A percentile compares a stretch with the other conserved stretches of the same genome.
These are phyloP conservation scores for Collichthys lucidus DNA, from an alignment of 2,113 vertebrate genomes.

Conservation along the genomic window DNA sequence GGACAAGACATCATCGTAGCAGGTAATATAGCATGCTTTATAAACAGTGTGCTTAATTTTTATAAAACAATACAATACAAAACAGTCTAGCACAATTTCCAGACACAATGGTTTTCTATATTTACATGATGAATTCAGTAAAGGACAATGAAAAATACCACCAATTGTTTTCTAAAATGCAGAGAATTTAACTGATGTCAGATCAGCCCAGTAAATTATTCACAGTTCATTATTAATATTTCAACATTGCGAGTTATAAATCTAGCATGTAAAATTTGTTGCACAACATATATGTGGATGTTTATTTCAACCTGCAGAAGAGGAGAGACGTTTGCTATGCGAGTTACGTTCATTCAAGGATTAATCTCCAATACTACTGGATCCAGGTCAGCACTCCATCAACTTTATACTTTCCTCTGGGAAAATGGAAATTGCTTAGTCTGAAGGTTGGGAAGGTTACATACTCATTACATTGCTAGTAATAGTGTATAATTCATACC, in stretches of 20 bases:
- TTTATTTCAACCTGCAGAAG: not conserved
- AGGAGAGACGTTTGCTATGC: not conserved
- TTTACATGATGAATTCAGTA: conserved; percentile 54
- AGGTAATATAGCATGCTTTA: conserved; percentile 71
- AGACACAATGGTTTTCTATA: conserved; percentile 61
- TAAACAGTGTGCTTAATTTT: conserved; percentile 71
- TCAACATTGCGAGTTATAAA: not conserved
- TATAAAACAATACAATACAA: conserved; percentile 77
- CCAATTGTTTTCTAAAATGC: conserved; percentile 41
- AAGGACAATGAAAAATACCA: conserved; percentile 39
- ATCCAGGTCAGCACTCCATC: not conserved
- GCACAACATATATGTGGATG: not conserved
- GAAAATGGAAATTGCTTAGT: not conserved
- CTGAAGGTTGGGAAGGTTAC: not conserved
- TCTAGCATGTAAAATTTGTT: conserved; percentile 8
- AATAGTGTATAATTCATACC: not conserved
- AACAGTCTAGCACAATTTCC: conserved; percentile 69
- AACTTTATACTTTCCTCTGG: not conserved
- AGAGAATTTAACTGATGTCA: conserved; percentile 22
- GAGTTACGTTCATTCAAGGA: not conserved
- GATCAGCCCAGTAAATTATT: conserved; percentile 17
- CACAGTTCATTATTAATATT: conserved; percentile 16
- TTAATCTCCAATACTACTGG: not conserved
- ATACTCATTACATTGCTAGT: not conserved
- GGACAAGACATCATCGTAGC: conserved; percentile 47